Evolutionary conservation across 2,113 vertebrate species (phyloP), one percentile per base, ranked within the genome.

Genomic region (Etheostoma spectabile): DNA sequence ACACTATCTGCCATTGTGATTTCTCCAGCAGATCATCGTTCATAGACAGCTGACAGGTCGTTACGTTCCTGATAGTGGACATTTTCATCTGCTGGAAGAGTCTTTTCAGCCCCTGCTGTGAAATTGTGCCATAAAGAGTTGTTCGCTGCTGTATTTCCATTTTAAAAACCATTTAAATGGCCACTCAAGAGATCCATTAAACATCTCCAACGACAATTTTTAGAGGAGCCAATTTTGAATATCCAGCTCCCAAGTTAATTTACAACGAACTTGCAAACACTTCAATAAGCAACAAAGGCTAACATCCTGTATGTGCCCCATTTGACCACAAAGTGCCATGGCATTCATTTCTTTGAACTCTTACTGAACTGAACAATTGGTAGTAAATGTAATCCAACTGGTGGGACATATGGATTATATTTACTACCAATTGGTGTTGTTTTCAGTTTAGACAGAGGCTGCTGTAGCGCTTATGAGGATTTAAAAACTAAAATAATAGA

Each of bases 11-110:
- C 74, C 6, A 16, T 53, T 49, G 62, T 55, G n/a, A 35, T 72
- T 64, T 75, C 48, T 59, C 30, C 73, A 38, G 56, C 46, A 38
- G 19, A 59, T 83, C 74, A 30, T 84, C 85, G 74, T 82, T 73
- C 68, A 79, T 60, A 64, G 16, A 74, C 49, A 30, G 56, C 30
- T 63, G 33, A 62, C 38, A 22, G 68, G 27, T 30, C 24, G 24
- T 77, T 69, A 69, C 68, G 33, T 22, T 74, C 52, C 60, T 81
- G 16, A 24, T 21, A 19, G 42, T 57, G 22, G 45, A 19, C n/a
- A 61, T 78, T 49, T 68, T 24, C 42, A 53, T 49, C 46, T 70
- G 15, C 8, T 69, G 71, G 24, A 66, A 67, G 51, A 57, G 59
- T 51, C 30, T 16, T 1, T 0, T 56, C 27, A 18, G 70, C 45